phyloP scores from a whole-genome alignment of 2,113 vertebrate genomes.

The Brachyhypopomus gauderio region DNA sequence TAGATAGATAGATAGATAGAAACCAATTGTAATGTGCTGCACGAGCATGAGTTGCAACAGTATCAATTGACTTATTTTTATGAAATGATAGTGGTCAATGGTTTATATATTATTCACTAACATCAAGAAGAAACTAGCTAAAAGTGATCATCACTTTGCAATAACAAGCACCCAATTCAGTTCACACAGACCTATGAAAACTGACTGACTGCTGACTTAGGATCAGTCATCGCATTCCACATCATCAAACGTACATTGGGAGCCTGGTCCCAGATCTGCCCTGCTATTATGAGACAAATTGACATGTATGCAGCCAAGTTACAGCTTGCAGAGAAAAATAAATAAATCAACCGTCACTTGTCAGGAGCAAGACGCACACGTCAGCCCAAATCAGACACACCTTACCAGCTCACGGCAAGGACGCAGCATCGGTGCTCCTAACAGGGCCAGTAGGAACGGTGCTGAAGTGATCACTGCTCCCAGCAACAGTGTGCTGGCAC shows the following conservation, averaged over 20 bases:
- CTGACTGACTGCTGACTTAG: neutral
- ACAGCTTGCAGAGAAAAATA: conserved; percentile 12
- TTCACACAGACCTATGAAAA: neutral
- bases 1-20: neutral
- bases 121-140: too few species aligned
- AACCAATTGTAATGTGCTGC: too few species aligned
- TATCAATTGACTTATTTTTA: too few species aligned
- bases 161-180: neutral
- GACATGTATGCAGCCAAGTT: conserved; percentile 23
- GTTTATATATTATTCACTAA: too few species aligned
- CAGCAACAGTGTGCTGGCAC: conserved; percentile 4
- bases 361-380: conserved; percentile 26
- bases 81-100: too few species aligned
- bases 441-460: conserved; percentile 13
- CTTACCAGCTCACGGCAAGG: conserved; percentile 5
- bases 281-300: neutral
- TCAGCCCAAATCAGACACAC: conserved; percentile 37
- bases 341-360: conserved; percentile 40
- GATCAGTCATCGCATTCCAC: neutral
- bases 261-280: neutral
- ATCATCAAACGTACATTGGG: neutral
- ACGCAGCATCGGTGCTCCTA: neutral
- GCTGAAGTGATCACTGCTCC: conserved; percentile 11
- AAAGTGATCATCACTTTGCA: neutral
- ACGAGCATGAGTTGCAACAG: too few species aligned